Evolutionary conservation across 2,888 invertebrate genomes (phyloP), one percentile per base, ranked within the genome.

Genomic region (Anthrax anthrax): DNA sequence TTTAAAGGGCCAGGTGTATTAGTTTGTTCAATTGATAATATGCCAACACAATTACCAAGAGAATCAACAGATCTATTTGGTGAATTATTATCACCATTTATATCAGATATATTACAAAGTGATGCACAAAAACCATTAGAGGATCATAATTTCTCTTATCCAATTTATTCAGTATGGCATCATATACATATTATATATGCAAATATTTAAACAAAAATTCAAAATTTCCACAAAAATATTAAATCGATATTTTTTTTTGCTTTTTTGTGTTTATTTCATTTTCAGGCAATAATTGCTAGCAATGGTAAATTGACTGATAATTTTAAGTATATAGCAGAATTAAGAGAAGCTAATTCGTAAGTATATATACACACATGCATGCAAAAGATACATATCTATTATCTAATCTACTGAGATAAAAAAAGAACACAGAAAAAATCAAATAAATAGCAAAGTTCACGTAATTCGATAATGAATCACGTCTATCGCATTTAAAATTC

Each of bases 11-110:
- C 92, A 0, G 98, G 98, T 18, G 95, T 98, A 2, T 70, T 99
- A 44, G 96, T 99, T n/a, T 99, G 98, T 63, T 96, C 96, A 16
- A 98, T 99, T 55, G 98, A 99, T 69, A 99, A 99, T 69, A 98
- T 99, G 98, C 98, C 98, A 1, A 98, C 98, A 0, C 98, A 99
- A 65, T 72, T 99, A 51, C 98, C 98, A 0, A 75, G 89, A 39
- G 98, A 99, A 64, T 83, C 97, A 3, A 98, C 98, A 0, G 96
- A 97, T 61, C 90, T 94, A 68, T 99, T 99, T 65, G 98, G 98
- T 0, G 89, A 92, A 56, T 73, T 96, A 1, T 72, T 99, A 27
- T 77, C 80, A 51, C 97, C 98, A 0, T 92, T 88, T 61, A 78
- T 90, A 1, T 72, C 80, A 46, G 91, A 97, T 55, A 94, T 99